Percentiles rank a stretch among this genome's conserved stretches.
Conservation (phyloP, 53 echinoderm and acorn worm species). For the Hippasteria phrygiana region DNA sequence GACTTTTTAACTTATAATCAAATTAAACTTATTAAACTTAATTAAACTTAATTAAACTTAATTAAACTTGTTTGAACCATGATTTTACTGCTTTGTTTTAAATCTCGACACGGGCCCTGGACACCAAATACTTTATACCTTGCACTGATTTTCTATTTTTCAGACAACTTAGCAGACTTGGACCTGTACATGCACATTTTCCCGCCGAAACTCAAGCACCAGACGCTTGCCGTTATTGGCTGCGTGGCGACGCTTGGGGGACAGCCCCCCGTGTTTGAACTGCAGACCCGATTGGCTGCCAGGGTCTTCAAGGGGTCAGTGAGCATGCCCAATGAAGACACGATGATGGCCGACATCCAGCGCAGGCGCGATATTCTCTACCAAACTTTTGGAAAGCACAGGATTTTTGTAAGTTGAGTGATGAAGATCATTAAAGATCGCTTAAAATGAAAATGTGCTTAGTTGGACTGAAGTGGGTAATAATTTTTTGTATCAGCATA, state of each 20-base stretch:
- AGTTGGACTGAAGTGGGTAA: background rate
- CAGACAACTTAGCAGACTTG: slow-evolving; percentile 85
- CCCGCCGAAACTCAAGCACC: slow-evolving; percentile 80
- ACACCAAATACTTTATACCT: background rate
- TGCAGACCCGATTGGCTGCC: slow-evolving; percentile 86
- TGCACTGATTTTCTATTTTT: background rate
- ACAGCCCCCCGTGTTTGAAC: slow-evolving; percentile 89
- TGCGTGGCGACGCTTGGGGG: slow-evolving; percentile 84
- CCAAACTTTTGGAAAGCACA: slow-evolving; percentile 81
- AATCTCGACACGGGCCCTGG: too few species aligned
- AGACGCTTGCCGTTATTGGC: slow-evolving; percentile 90
- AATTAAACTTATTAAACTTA: too few species aligned
- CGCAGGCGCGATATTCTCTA: slow-evolving; percentile 59
- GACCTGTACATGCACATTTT: slow-evolving; percentile 90
- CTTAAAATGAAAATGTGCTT: too few species aligned
- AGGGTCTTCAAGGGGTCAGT: slow-evolving; percentile 77
- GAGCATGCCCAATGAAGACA: slow-evolving; percentile 65
- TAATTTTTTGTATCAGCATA: too few species aligned
- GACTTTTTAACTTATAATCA: too few species aligned
- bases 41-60: too few species aligned
- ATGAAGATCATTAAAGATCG: too few species aligned
- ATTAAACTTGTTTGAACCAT: too few species aligned
- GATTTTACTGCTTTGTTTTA: background rate
- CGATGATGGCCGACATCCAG: slow-evolving; percentile 72
- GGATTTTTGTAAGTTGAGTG: slow-evolving; percentile 90